Conservation (phyloP, 2,113 vertebrate species). For the Falcunculus frontatus region DNA sequence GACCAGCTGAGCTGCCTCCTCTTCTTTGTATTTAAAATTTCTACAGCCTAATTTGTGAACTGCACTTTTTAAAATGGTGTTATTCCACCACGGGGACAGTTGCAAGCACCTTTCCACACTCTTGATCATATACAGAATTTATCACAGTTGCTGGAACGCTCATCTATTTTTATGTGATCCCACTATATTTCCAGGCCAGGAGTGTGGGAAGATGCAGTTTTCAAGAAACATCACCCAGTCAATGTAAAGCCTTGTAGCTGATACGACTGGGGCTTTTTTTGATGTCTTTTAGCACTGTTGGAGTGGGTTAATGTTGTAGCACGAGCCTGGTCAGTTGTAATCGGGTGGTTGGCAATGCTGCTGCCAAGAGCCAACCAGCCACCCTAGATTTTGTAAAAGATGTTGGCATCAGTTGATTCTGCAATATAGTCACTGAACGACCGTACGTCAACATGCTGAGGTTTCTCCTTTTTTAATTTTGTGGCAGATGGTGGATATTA, state of each 20-base stretch:
- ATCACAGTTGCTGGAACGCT: not conserved
- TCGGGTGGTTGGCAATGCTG: not conserved
- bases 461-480: conserved; percentile 41
- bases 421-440: not conserved
- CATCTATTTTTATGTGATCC: conserved; percentile 35
- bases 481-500: conserved; percentile 55
- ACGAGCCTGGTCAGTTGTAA: not conserved
- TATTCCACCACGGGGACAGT: not conserved
- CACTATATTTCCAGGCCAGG: conserved; percentile 14
- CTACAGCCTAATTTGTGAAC: not conserved
- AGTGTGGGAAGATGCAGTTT: conserved; percentile 1
- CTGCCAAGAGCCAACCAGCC: conserved; percentile 10
- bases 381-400: conserved; percentile 10
- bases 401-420: conserved; percentile 3
- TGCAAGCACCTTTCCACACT: not conserved
- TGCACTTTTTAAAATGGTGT: not conserved
- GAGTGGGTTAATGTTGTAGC: not conserved
- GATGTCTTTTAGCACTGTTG: not conserved
- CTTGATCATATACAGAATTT: not conserved
- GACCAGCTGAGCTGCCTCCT: not conserved
- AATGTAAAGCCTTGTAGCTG: not conserved
- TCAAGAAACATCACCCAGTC: not conserved
- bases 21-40: not conserved
- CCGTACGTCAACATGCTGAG: conserved; percentile 19
- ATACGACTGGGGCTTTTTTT: not conserved